These are phyloP conservation scores for Trachelus troglodyta DNA, from an alignment of 2,888 invertebrate genomes.

Conservation along the genomic window DNA sequence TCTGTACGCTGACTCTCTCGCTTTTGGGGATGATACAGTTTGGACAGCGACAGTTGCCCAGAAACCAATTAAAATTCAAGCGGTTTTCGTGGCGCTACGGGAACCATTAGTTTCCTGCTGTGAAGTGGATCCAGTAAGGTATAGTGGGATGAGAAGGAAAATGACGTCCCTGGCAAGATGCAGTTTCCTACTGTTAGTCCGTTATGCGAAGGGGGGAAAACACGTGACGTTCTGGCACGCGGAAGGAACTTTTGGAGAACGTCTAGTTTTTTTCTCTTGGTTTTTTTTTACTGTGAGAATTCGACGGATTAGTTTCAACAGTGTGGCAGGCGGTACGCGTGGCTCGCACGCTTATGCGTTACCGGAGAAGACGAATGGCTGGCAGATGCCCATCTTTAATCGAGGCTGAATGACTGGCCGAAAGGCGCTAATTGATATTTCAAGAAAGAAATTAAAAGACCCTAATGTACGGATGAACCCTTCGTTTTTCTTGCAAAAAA, in stretches of 20 bases:
- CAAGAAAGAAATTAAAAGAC: constrained; percentile 7
- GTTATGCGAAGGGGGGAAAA: neutral
- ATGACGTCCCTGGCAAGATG: neutral
- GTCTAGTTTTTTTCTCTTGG: neutral
- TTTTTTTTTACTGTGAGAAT: neutral
- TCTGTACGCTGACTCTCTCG: neutral
- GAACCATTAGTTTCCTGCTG: constrained; percentile 39
- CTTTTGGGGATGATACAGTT: constrained; percentile 40
- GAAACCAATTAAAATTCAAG: constrained; percentile 43
- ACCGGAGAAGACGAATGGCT: neutral
- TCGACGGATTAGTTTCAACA: neutral
- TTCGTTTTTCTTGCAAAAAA: neutral
- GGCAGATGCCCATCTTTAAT: constrained; percentile 6
- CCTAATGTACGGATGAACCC: neutral
- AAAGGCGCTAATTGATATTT: constrained; percentile 9
- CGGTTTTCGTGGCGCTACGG: constrained; percentile 16
- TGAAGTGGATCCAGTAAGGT: constrained; percentile 24
- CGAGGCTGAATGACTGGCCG: constrained; percentile 1
- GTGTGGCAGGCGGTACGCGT: constrained; percentile 6
- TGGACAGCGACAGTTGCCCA: constrained; percentile 43
- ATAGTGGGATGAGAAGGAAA: neutral
- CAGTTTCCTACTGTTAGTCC: neutral
- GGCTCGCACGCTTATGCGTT: neutral
- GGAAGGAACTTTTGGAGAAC: constrained; percentile 1
- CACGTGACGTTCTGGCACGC: neutral